Base-by-base conservation (phyloP, 2,797 vertebrate genomes). In the Danio tinwini region DNA sequence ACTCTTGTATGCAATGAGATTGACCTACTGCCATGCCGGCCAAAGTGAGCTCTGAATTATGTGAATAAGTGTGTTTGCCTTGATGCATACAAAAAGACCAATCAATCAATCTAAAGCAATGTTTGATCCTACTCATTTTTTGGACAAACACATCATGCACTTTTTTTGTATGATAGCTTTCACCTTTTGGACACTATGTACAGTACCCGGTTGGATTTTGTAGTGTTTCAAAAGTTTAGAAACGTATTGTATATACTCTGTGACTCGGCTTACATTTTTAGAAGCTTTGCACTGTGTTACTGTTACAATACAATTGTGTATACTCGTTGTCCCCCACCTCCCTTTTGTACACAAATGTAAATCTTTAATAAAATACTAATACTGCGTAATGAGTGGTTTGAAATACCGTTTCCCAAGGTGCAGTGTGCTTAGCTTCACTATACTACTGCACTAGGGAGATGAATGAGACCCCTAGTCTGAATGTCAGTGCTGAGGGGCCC, bases 321-420 rank as follows among this genome's bases (percentile, higher is more conserved):
- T 88, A 37, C 84, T 83, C 80, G 81, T 62, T 39, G 62, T 56
- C 68, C 65, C 81, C 85, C 81, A 79, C 82, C 86, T 85, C 80
- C 81, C 75, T 84, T 87, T 93, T 93, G 91, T 92, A 90, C 88
- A 93, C 89, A 88, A 83, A 88, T 90, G 80, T 83, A 86, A 89
- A 88, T 86, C 90, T 16, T 85, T 87, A 92, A 90, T 92, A 78
- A 92, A 93, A 91, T 81, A 89, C 45, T 69, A 59, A 78, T 78
- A 21, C n/a, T 70, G 44, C 9, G 7, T 19, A 16, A 69, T 59
- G 12, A 59, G 40, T 68, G 7, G 11, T 58, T 10, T 6, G 12
- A 53, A 42, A 17, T 50, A 37, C 9, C 10, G 6, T 40, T 8
- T 17, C 16, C 39, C 39, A 17, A 2, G 53, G 39, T 53, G 37